Evolutionary conservation across 2,888 invertebrate species (phyloP).

Genomic region (Cyaniris semiargus): DNA sequence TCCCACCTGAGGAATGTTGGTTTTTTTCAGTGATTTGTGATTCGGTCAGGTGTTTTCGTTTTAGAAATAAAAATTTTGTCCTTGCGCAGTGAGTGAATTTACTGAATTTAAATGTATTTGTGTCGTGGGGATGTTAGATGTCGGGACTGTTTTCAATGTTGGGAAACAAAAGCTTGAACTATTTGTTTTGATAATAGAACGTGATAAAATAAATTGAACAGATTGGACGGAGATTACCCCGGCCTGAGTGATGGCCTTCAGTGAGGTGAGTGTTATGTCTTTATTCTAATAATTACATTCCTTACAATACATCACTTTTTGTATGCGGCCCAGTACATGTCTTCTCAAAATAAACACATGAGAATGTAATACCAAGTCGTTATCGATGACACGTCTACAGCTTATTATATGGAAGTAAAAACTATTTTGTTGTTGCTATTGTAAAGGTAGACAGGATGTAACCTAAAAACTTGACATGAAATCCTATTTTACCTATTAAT

Average conservation of each 20-base stretch:
- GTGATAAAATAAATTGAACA: constrained; percentile 71
- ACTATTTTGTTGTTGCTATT: neutral
- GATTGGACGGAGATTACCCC: constrained; percentile 79
- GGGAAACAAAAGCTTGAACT: constrained; percentile 78
- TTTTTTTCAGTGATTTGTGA: constrained; percentile 83
- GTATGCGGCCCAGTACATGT: neutral
- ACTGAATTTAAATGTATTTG: constrained; percentile 76
- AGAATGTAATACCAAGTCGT: neutral
- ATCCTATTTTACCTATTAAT: neutral
- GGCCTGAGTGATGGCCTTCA: constrained; percentile 87
- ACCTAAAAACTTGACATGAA: neutral
- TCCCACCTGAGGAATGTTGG: constrained; percentile 84
- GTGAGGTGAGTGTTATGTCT: constrained; percentile 82
- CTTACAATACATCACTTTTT: neutral
- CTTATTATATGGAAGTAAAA: neutral
- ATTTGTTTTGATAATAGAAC: constrained; percentile 75
- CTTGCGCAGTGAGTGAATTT: constrained; percentile 79
- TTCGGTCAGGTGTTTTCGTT: constrained; percentile 81
- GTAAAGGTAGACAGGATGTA: neutral
- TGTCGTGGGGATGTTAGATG: constrained; percentile 77
- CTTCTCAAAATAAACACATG: neutral
- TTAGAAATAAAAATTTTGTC: constrained; percentile 76
- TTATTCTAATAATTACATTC: constrained; percentile 31
- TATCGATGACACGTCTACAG: constrained; percentile 29
- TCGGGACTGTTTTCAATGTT: constrained; percentile 79